Percentiles rank a stretch among this genome's conserved stretches.
phyloP scores from a whole-genome alignment of 1,140 invertebrate genomes.

The Drosophila nikananu region DNA sequence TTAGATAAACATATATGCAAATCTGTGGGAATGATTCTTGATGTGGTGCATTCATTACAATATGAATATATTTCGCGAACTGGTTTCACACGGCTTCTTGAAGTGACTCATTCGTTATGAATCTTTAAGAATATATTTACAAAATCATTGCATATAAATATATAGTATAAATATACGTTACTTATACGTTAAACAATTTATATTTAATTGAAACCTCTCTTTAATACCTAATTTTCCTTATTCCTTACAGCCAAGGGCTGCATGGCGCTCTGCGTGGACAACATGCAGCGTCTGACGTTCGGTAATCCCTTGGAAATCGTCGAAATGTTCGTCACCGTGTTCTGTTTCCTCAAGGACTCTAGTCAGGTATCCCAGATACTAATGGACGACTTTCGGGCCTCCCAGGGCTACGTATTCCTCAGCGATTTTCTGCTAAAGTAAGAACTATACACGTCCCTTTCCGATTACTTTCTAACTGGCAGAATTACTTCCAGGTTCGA shows the following conservation, averaged over 20 bases:
- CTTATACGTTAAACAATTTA: no score
- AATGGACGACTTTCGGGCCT: slow-evolving; percentile 97
- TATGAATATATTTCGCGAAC: not conserved
- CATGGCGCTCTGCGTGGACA: slow-evolving; percentile 97
- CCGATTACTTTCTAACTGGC: not conserved
- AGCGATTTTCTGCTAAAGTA: slow-evolving; percentile 97
- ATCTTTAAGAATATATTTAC: not conserved
- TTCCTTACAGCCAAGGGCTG: slow-evolving; percentile 94
- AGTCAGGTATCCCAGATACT: slow-evolving; percentile 97
- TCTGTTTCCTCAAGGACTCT: slow-evolving; percentile 99
- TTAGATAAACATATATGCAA: no score
- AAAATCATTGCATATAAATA: not conserved
- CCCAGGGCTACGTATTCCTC: slow-evolving; percentile 97
- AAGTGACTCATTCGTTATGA: not conserved
- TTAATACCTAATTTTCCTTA: not conserved
- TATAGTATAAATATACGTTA: no score
- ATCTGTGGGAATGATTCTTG: not conserved
- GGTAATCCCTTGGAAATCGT: slow-evolving; percentile 97
- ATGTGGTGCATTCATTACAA: not conserved
- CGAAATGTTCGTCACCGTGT: slow-evolving; percentile 99
- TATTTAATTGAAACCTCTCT: not conserved
- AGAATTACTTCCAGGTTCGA: slow-evolving; percentile 88
- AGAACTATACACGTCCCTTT: slow-evolving; percentile 23
- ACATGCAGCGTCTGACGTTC: slow-evolving; percentile 97
- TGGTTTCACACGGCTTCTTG: not conserved